These are phyloP conservation scores for Perccottus glenii DNA, from an alignment of 2,113 vertebrate species.

Conservation along the genomic window DNA sequence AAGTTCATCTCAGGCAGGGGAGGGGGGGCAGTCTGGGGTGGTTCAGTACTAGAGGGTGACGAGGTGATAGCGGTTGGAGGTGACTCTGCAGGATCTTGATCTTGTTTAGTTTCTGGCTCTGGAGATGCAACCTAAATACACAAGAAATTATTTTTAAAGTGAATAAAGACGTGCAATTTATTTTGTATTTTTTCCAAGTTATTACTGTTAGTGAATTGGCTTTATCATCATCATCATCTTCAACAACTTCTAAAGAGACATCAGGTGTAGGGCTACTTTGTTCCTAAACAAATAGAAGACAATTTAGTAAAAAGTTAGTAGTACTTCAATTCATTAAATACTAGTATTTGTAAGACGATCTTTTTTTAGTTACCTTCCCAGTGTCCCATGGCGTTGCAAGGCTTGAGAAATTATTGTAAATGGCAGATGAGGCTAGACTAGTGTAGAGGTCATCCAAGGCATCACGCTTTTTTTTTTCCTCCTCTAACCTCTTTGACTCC, in stretches of 20 bases:
- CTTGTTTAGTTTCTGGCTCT: conserved; percentile 80
- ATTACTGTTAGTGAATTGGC: conserved; percentile 66
- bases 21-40: conserved; percentile 67
- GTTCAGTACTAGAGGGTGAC: conserved; percentile 75
- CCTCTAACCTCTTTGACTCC: conserved; percentile 53
- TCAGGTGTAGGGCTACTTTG: conserved; percentile 36
- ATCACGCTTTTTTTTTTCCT: conserved; percentile 57
- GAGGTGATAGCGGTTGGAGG: conserved; percentile 67
- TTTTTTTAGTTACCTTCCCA: conserved; percentile 48
- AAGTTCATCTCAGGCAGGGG: conserved; percentile 87
- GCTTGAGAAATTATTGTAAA: conserved; percentile 55
- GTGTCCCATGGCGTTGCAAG: conserved; percentile 48
- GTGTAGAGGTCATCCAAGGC: conserved; percentile 69
- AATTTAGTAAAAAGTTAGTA: not conserved
- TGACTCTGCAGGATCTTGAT: conserved; percentile 69
- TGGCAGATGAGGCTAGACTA: conserved; percentile 56
- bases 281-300: conserved; percentile 61
- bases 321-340: not conserved
- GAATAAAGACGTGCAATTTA: too few relatives aligned
- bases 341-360: not conserved
- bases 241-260: conserved; percentile 39
- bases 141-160: not conserved
- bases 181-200: not conserved
- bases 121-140: conserved; percentile 82
- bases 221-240: conserved; percentile 53